Evolutionary conservation across 1,140 invertebrate species (phyloP).

Genomic region (Leptestheria dahalacensis): DNA sequence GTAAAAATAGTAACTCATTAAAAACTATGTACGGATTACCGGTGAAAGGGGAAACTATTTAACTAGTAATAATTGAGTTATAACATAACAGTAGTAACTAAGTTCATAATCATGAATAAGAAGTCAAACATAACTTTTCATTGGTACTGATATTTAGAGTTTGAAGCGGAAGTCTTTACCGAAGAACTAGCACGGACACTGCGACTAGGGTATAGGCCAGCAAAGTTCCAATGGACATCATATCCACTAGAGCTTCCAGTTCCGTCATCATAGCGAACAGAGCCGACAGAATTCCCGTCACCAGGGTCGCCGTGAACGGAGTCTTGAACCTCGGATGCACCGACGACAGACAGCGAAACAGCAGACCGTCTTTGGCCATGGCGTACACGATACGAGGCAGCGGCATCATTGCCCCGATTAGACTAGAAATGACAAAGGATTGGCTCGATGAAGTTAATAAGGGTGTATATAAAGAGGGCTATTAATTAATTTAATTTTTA

Average conservation of each 20-base stretch:
- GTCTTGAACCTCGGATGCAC: constrained; percentile 40
- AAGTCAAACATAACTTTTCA: constrained; percentile 68
- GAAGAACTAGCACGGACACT: constrained; percentile 72
- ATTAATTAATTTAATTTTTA: too few relatives aligned
- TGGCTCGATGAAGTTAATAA: too few relatives aligned
- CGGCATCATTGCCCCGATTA: constrained; percentile 93
- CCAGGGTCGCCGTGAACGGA: constrained; percentile 65
- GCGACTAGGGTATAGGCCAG: constrained; percentile 81
- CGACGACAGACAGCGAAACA: constrained; percentile 38
- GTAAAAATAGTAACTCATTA: background rate
- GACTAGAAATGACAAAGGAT: too few relatives aligned
- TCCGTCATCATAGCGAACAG: constrained; percentile 11
- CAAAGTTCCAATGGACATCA: constrained; percentile 48
- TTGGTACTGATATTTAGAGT: constrained; percentile 66
- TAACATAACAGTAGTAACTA: constrained; percentile 28
- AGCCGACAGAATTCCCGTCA: constrained; percentile 30
- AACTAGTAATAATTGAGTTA: constrained; percentile 16
- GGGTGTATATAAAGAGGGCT: too few relatives aligned
- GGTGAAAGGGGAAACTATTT: constrained; percentile 17
- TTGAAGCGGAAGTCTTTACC: constrained; percentile 41
- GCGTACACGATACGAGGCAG: constrained; percentile 88
- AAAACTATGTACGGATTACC: too few relatives aligned
- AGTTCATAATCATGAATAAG: constrained; percentile 43
- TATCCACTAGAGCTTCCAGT: constrained; percentile 14
- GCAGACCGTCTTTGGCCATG: constrained; percentile 83